phyloP scores from a whole-genome alignment of 2,113 vertebrate species.

The Lophotis ruficrista region DNA sequence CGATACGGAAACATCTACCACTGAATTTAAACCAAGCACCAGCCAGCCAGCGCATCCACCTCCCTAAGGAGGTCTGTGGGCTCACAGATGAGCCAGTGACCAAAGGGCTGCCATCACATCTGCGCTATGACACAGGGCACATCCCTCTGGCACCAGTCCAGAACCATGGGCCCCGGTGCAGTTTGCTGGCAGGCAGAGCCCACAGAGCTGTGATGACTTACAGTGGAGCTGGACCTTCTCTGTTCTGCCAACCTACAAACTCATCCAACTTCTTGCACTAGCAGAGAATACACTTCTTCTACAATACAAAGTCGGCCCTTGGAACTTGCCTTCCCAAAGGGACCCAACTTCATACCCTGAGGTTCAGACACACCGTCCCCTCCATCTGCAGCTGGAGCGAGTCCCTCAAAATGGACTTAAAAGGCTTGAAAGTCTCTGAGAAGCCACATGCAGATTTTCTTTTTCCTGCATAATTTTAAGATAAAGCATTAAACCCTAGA shows the following conservation, averaged over 20 bases:
- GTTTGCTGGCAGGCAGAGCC: not conserved
- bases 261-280: not conserved
- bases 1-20: not conserved
- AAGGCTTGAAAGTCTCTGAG: not conserved
- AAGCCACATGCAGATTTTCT: not conserved
- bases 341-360: not conserved
- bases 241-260: not conserved
- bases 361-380: not conserved
- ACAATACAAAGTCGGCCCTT: not conserved
- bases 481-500: not conserved
- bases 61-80: not conserved
- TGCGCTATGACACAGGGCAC: rapidly evolving
- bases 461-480: not conserved
- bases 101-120: not conserved
- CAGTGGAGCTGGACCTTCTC: not conserved
- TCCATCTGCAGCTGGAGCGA: not conserved
- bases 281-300: not conserved
- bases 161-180: not conserved
- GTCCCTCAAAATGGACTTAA: not conserved
- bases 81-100: not conserved
- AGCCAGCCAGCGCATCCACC: not conserved
- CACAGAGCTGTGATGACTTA: not conserved
- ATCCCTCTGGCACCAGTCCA: not conserved
- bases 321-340: not conserved
- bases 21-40: not conserved